Evolutionary conservation across 2,797 vertebrate species (phyloP), one percentile per base, ranked within the genome.

Genomic region (Acipenser ruthenus): DNA sequence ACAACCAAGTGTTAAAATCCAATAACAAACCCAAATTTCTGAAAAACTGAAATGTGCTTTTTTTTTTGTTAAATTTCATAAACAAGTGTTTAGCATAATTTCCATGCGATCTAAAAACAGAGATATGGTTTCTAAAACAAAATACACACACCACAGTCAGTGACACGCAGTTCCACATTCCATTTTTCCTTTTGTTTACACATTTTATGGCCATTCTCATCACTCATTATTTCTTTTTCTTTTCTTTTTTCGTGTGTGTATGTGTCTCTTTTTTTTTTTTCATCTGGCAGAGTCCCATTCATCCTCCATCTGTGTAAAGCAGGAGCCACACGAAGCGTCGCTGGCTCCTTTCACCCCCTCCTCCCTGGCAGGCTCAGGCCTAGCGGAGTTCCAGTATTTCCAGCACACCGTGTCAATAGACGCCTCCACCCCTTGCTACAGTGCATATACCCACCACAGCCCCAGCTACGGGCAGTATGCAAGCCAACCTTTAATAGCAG

Each of bases 271-370:
- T 13, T 37, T 74, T 74, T 69, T 65, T 73, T 65, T 73, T 79
- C 82, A 70, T 71, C 65, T 78, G 77, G 84, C 80, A 84, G 83
- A 86, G 78, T 82, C 79, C 78, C 89, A 90, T 87, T 88, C 89
- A 86, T 90, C 91, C 80, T 92, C 87, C 86, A 82, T 90, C 89
- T 92, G 91, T 86, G 89, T 92, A 91, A 93, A 94, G 90, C 90
- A 88, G 84, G 92, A 93, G 91, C 92, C 92, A 84, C 90, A 92
- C 85, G 92, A 93, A 93, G 92, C 91, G 75, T 93, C 92, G 82
- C 91, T 93, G 91, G 91, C 92, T 83, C 93, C 91, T 86, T 93
- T 90, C 90, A 93, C 92, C 84, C 92, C 92, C 84, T 92, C 89
- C 85, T 89, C 90, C 78, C 83, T 84, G 82, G 84, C 82, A 77